phyloP scores from a whole-genome alignment of 2,113 vertebrate genomes.

The Gallinago jamesoni region DNA sequence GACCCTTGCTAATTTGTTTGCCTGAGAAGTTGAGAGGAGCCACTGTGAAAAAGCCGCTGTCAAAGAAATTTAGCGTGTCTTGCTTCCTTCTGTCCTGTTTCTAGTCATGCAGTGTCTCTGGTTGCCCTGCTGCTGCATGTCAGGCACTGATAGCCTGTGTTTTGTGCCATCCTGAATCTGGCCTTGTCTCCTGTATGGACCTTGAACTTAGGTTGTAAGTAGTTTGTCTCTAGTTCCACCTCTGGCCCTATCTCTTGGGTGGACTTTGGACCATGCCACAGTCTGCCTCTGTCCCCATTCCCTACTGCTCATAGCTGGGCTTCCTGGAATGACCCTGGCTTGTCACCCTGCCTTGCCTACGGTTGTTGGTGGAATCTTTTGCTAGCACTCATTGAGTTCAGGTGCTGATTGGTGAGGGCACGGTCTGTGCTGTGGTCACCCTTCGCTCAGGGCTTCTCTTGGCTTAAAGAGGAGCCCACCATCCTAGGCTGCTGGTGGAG shows the following conservation, averaged over 20 bases:
- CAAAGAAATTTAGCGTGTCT: not conserved
- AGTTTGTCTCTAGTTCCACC: not conserved
- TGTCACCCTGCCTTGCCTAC: not conserved
- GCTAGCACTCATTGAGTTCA: not conserved
- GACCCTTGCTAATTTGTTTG: not conserved
- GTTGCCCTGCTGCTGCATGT: not conserved
- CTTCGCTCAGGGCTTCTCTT: not conserved
- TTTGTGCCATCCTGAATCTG: not conserved
- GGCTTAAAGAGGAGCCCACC: accelerated
- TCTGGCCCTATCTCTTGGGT: not conserved
- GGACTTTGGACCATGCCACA: not conserved
- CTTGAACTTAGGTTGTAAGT: not conserved
- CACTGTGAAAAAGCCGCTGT: not conserved
- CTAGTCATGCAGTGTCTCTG: not conserved
- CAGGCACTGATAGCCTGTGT: not conserved
- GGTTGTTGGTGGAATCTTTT: not conserved
- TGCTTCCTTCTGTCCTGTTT: not conserved
- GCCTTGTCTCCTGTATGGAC: not conserved
- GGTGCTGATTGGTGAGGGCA: not conserved
- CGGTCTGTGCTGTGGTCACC: not conserved
- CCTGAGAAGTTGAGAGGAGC: not conserved
- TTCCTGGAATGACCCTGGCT: not conserved
- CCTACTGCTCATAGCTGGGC: not conserved
- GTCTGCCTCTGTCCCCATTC: not conserved
- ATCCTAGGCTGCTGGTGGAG: not conserved